Base-by-base conservation (phyloP, 2,797 vertebrate species). In the Melanogrammus aeglefinus region DNA sequence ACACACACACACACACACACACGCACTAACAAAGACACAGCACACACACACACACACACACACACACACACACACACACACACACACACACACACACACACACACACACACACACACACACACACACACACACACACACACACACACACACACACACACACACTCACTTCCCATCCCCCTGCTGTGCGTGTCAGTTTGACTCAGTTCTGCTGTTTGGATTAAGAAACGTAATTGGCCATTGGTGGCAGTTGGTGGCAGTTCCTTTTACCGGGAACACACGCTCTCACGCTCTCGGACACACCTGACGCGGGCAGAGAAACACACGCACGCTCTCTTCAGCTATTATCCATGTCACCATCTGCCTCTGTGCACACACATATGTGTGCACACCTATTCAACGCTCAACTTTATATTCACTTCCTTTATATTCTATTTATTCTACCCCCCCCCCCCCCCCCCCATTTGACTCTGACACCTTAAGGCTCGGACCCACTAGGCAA, bases 181-280 rank as follows among this genome's bases (percentile, higher is more conserved):
- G 84, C 90, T 91, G 91, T 74, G 87, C 77, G n/a, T 89, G 91
- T 90, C 91, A 90, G 84, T 83, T 90, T 78, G 84, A 77, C 84
- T 89, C 73, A 69, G 87, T 86, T 89, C 81, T 84, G 79, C 87
- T 88, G 63, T 89, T 70, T 90, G 90, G 90, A 90, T 92, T 92
- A 89, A 89, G 77, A 76, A 89, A 86, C 83, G 87, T 78, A 89
- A 91, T 87, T 86, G 88, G 80, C 86, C 83, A 86, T 88, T 82
- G 80, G 85, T 86, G 84, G 83, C 83, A 84, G 83, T 88, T 82
- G 80, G 85, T 86, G 84, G 83, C 83, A 84, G 83, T 36, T 75
- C 66, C 21, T 33, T 84, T 57, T 57, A 57, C 47, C 5, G 47
- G 18, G 16, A 57, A 57, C 47, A 57, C 47, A 57, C 47, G 4